A percentile compares a stretch with the other conserved stretches of the same genome.
Conservation (phyloP, 2,888 invertebrate species). For the Acronicta aceris region DNA sequence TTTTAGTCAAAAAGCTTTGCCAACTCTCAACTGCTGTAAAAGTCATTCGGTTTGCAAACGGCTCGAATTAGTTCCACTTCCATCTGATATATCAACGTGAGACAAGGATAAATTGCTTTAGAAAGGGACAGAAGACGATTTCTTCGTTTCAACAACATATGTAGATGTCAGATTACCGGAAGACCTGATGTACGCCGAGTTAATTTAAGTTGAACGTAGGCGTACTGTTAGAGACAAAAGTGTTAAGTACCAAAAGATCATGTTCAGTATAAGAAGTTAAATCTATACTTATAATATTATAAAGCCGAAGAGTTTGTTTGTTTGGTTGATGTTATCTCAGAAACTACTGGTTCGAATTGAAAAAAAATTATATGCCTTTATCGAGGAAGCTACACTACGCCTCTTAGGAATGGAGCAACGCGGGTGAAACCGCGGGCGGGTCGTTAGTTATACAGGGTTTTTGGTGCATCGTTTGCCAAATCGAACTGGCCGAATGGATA, state of each 20-base stretch:
- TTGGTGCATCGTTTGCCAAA: no score
- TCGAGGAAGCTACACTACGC: no score
- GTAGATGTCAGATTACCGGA: conserved; percentile 77
- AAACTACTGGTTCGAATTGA: no score
- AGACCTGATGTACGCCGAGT: conserved; percentile 72
- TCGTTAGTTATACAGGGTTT: no score
- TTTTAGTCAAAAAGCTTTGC: conserved; percentile 47
- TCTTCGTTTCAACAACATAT: conserved; percentile 72
- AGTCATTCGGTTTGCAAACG: conserved; percentile 42
- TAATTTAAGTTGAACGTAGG: conserved; percentile 75
- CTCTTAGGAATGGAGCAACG: no score
- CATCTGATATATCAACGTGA: conserved; percentile 58
- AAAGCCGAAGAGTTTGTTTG: no score
- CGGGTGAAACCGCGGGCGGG: no score
- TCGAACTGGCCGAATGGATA: no score
- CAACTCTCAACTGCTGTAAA: conserved; percentile 51
- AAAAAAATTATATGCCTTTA: no score
- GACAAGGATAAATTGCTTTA: conserved; percentile 59
- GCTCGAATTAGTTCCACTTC: conserved; percentile 55
- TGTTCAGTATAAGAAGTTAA: no score
- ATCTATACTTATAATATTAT: no score
- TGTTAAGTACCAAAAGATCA: conserved; percentile 12
- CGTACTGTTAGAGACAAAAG: conserved; percentile 59
- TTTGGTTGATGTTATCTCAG: no score
- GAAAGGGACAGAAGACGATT: conserved; percentile 56